Conservation (phyloP, 2,797 vertebrate species). For the Gymnodraco acuticeps region DNA sequence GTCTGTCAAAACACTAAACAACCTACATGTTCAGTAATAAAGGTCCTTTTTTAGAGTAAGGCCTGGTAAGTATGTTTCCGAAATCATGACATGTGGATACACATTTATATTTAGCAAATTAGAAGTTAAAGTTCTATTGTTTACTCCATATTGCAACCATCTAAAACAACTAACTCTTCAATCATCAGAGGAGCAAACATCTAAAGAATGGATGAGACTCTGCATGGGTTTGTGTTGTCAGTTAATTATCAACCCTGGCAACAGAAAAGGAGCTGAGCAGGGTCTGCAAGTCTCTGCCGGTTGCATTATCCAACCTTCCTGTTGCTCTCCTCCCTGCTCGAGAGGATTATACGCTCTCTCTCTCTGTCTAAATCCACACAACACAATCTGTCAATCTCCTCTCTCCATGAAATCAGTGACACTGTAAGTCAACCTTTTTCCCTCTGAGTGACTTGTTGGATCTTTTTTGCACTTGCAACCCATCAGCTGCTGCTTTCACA, state of each 20-base stretch:
- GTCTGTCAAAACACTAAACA: conserved; percentile 11
- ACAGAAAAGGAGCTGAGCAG: conserved; percentile 31
- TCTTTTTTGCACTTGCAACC: conserved; percentile 32
- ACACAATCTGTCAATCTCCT: conserved; percentile 69
- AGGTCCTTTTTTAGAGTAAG: background rate
- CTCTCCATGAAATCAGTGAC: conserved; percentile 27
- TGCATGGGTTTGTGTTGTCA: background rate
- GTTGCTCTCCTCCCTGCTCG: conserved; percentile 45
- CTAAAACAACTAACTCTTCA: background rate
- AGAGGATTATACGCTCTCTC: conserved; percentile 71
- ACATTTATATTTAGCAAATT: background rate
- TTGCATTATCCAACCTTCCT: conserved; percentile 65
- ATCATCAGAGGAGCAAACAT: background rate
- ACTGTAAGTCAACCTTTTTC: background rate
- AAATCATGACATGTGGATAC: background rate
- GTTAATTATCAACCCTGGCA: conserved; percentile 57
- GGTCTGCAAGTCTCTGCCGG: conserved; percentile 53
- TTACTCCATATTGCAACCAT: background rate
- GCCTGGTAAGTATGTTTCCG: background rate
- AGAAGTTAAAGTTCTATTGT: background rate
- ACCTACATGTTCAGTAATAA: background rate
- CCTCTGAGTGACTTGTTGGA: background rate
- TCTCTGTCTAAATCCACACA: conserved; percentile 59
- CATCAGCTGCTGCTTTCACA: conserved; percentile 42
- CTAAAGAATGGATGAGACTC: background rate